Percentiles rank a stretch among this genome's conserved stretches.
These are phyloP conservation scores for Drosophila busckii DNA, from an alignment of 1,140 invertebrate species.

Conservation along the genomic window DNA sequence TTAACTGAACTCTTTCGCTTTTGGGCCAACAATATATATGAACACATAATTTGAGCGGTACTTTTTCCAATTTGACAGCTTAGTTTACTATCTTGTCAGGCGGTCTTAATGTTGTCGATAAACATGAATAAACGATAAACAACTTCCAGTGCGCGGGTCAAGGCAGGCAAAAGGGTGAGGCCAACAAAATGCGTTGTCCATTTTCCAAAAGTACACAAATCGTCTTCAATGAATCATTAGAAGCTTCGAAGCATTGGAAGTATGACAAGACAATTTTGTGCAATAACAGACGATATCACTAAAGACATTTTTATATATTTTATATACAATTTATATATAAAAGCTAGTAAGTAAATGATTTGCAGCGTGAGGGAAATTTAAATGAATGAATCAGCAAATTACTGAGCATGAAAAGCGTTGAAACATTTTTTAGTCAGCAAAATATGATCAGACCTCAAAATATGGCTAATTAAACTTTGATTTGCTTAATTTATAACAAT, in stretches of 20 bases:
- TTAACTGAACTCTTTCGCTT: conserved; percentile 35
- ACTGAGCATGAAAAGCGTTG: no score
- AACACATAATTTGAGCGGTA: conserved; percentile 29
- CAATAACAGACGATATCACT: no score
- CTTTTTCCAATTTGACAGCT: conserved; percentile 36
- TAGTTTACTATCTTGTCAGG: conserved; percentile 62
- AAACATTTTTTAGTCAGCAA: no score
- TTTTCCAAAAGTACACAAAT: neutral
- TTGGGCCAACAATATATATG: conserved; percentile 58
- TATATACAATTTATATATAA: no score
- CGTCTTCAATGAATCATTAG: conserved; percentile 13
- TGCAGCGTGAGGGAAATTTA: no score
- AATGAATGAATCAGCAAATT: no score
- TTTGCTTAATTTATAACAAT: no score
- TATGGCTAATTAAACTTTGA: no score
- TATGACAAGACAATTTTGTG: neutral
- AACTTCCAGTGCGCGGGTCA: conserved; percentile 29
- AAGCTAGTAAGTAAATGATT: no score
- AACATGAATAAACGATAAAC: conserved; percentile 67
- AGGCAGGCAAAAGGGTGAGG: neutral
- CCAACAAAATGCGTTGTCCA: conserved; percentile 7
- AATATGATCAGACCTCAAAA: no score
- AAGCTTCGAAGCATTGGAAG: neutral
- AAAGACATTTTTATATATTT: no score
- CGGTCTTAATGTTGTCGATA: conserved; percentile 53